phyloP scores from a whole-genome alignment of 2,888 invertebrate genomes.

The Fissipunctia ypsillon region DNA sequence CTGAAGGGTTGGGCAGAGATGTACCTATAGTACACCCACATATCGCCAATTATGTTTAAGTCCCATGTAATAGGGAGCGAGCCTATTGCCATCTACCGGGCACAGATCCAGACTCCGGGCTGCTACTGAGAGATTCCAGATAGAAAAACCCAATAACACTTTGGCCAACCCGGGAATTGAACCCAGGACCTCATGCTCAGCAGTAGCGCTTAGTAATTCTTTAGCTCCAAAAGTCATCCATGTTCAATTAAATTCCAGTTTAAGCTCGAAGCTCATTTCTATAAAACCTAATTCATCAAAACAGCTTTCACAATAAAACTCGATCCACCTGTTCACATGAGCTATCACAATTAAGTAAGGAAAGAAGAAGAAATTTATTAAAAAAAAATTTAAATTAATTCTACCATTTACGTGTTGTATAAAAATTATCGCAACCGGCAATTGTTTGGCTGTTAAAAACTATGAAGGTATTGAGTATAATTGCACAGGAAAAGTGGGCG shows the following conservation, averaged over 20 bases:
- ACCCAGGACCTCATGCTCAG: no score
- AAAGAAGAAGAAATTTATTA: conserved; percentile 38
- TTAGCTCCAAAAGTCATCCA: neutral
- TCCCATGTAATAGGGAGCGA: no score
- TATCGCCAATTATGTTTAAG: no score
- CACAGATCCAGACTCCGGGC: no score
- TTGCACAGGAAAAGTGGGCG: conserved; percentile 76
- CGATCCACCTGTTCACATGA: conserved; percentile 44
- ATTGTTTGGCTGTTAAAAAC: conserved; percentile 76
- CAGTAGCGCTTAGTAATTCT: no score
- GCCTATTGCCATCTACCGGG: no score
- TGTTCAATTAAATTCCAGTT: neutral
- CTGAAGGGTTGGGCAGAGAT: no score
- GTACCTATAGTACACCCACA: no score
- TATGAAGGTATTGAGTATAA: conserved; percentile 75
- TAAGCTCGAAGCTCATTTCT: neutral
- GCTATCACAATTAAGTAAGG: conserved; percentile 34
- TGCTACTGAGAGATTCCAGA: no score
- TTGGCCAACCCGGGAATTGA: no score
- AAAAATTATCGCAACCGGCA: conserved; percentile 68
- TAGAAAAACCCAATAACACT: no score
- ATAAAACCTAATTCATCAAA: conserved; percentile 36
- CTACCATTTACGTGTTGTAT: conserved; percentile 72
- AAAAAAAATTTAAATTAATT: conserved; percentile 68
- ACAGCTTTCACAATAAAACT: conserved; percentile 12